Percentiles rank a stretch among this genome's conserved stretches.
Evolutionary conservation across 2,113 vertebrate species (phyloP).

Genomic region (Leucosticte australis): DNA sequence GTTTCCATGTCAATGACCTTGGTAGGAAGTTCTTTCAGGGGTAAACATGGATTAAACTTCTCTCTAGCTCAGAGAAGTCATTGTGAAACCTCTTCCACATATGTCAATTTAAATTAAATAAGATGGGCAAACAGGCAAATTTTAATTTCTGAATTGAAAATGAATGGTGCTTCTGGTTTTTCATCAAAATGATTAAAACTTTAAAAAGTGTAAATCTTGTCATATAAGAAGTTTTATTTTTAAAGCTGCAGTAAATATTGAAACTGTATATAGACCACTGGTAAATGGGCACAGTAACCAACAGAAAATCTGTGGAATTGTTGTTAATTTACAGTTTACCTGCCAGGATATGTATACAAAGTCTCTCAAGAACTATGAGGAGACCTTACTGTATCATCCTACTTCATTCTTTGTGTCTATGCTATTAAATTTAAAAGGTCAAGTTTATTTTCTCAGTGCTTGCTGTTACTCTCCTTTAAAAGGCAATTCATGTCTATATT

Average conservation of each 20-base stretch:
- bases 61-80: neutral
- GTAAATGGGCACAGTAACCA: neutral
- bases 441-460: neutral
- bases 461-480: neutral
- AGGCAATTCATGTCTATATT: neutral
- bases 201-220: neutral
- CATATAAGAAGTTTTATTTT: neutral
- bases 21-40: neutral
- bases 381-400: neutral
- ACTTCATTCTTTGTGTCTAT: neutral
- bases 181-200: neutral
- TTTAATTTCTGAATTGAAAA: neutral
- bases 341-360: neutral
- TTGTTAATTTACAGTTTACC: neutral
- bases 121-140: neutral
- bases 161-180: neutral
- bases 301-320: neutral
- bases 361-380: neutral
- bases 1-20: neutral
- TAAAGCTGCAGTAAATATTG: neutral
- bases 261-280: neutral
- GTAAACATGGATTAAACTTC: neutral
- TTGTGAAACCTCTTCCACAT: neutral
- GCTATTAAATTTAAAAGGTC: neutral
- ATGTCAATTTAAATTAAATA: neutral